These are phyloP conservation scores for Cydia pomonella DNA, from an alignment of 1,140 invertebrate species.

Conservation along the genomic window DNA sequence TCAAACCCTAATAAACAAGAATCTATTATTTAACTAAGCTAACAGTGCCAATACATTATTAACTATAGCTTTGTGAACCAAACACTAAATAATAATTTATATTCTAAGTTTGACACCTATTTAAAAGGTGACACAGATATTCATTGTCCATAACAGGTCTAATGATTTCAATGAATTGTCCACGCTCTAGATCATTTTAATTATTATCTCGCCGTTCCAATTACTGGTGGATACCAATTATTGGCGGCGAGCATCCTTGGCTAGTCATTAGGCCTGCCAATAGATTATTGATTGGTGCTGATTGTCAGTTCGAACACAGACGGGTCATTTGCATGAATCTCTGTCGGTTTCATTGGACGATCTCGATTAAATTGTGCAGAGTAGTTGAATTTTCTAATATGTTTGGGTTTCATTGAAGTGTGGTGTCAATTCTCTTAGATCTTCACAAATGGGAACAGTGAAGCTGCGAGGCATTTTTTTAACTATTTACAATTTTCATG, in stretches of 20 bases:
- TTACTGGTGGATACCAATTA: slow-evolving; percentile 69
- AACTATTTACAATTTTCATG: too few relatives aligned
- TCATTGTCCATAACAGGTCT: slow-evolving; percentile 1
- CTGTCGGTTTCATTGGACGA: slow-evolving; percentile 69
- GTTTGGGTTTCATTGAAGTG: background rate
- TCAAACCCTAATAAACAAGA: too few relatives aligned
- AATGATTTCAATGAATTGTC: slow-evolving; percentile 32
- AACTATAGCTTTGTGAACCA: background rate
- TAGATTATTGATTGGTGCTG: slow-evolving; percentile 79
- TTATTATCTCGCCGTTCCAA: slow-evolving; percentile 68
- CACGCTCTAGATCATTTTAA: slow-evolving; percentile 62
- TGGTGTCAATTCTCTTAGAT: background rate
- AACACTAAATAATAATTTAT: slow-evolving; percentile 2
- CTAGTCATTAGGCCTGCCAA: slow-evolving; percentile 74
- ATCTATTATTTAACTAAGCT: background rate
- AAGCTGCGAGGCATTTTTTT: too few relatives aligned
- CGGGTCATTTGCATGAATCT: slow-evolving; percentile 77
- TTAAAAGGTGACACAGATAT: slow-evolving; percentile 15
- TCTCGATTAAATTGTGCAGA: slow-evolving; percentile 71
- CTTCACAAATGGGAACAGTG: too few relatives aligned
- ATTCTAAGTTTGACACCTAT: background rate
- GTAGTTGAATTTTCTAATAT: slow-evolving; percentile 39
- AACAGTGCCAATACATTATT: background rate
- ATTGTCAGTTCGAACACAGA: slow-evolving; percentile 61
- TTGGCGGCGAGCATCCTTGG: slow-evolving; percentile 66